phyloP scores from a whole-genome alignment of 2,888 invertebrate species.

The Tipula unca region DNA sequence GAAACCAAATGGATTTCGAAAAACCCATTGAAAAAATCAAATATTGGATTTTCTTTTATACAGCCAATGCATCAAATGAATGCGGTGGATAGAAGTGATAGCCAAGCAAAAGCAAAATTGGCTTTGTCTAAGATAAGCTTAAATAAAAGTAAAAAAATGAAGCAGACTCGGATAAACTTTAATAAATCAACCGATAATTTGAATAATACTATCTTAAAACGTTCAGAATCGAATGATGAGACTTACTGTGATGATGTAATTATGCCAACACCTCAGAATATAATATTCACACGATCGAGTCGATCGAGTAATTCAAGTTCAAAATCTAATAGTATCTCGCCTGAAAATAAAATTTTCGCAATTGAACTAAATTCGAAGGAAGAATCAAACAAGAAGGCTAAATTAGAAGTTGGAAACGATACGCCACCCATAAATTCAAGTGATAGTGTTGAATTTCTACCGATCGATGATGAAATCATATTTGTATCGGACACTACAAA shows the following conservation, averaged over 20 bases:
- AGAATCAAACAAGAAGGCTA: background rate
- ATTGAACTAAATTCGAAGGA: background rate
- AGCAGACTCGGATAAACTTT: background rate
- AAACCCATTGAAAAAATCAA: background rate
- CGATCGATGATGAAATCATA: background rate
- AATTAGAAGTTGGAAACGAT: background rate
- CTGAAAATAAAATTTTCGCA: background rate
- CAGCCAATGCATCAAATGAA: background rate
- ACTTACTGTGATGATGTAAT: conserved; percentile 14
- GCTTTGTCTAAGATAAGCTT: background rate
- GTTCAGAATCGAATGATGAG: background rate
- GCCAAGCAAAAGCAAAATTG: background rate
- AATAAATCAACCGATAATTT: background rate
- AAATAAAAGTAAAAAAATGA: background rate
- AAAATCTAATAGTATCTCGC: background rate
- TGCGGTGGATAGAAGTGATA: background rate
- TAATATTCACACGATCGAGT: background rate
- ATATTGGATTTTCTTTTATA: background rate
- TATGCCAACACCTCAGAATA: background rate
- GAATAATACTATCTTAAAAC: background rate
- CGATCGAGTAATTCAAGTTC: background rate
- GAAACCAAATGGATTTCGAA: background rate
- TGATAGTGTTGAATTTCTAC: background rate
- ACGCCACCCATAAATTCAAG: background rate
- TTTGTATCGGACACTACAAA: background rate